Percentiles rank a stretch among this genome's conserved stretches.
These are phyloP conservation scores for Erethizon dorsatum DNA, from an alignment of 2,797 vertebrate genomes.

Conservation along the genomic window DNA sequence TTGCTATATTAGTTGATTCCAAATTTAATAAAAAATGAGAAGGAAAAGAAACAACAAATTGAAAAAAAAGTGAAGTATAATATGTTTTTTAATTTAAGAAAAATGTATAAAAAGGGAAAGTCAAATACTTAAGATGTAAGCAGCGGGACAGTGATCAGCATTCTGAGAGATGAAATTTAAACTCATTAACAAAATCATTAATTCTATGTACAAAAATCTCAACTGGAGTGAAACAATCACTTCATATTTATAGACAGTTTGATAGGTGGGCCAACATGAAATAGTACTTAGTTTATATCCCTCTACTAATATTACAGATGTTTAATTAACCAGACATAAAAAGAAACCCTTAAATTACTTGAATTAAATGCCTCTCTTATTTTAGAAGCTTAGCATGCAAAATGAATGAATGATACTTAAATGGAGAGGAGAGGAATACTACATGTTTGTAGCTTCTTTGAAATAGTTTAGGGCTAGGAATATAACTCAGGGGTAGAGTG, in stretches of 20 bases:
- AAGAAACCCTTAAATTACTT: slow-evolving; percentile 42
- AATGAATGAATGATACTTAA: neutral
- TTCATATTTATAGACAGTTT: neutral
- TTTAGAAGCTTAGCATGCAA: slow-evolving; percentile 28
- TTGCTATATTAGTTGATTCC: slow-evolving; percentile 6
- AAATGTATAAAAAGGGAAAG: neutral
- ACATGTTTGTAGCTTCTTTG: neutral
- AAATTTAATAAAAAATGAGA: slow-evolving; percentile 7
- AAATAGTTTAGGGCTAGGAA: neutral
- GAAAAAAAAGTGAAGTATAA: slow-evolving; percentile 29
- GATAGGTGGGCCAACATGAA: slow-evolving; percentile 20
- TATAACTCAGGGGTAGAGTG: neutral
- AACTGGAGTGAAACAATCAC: neutral
- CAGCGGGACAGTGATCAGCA: neutral
- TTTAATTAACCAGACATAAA: slow-evolving; percentile 41
- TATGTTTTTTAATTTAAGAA: slow-evolving; percentile 30
- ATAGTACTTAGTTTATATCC: slow-evolving; percentile 31
- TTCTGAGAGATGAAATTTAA: slow-evolving; percentile 21
- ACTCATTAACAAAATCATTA: neutral
- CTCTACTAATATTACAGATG: neutral
- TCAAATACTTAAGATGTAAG: slow-evolving; percentile 17
- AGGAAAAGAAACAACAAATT: slow-evolving; percentile 27
- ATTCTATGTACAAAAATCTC: neutral
- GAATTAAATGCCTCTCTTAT: neutral
- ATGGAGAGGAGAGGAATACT: neutral